phyloP scores from a whole-genome alignment of 2,113 vertebrate species.

The Sula dactylatra region DNA sequence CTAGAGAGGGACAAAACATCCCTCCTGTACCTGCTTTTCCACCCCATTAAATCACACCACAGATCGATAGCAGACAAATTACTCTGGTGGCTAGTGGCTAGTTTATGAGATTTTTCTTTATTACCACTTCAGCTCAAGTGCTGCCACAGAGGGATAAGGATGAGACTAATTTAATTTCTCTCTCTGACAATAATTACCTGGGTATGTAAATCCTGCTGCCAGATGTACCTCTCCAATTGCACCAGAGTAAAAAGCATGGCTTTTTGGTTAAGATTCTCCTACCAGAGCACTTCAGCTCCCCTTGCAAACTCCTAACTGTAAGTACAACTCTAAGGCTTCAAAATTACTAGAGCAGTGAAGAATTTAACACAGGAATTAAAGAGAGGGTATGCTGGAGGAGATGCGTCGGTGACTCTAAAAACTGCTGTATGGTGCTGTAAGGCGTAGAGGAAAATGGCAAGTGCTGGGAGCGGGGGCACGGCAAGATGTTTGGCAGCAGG shows the following conservation, averaged over 20 bases:
- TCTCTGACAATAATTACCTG: neutral
- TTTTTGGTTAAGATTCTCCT: neutral
- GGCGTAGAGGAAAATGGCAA: neutral
- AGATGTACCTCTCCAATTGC: neutral
- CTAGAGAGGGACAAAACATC: neutral
- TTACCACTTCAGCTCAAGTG: slow-evolving; percentile 6
- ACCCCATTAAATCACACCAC: neutral
- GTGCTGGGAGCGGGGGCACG: neutral
- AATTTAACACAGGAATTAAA: neutral
- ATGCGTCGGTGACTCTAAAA: neutral
- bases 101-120: slow-evolving; percentile 32
- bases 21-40: neutral
- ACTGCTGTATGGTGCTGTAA: neutral
- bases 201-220: neutral
- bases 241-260: neutral
- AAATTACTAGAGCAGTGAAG: neutral
- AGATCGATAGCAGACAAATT: slow-evolving; percentile 14
- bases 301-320: neutral
- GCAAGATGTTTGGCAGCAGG: neutral
- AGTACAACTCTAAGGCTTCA: neutral
- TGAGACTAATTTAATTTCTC: slow-evolving; percentile 6
- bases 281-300: neutral
- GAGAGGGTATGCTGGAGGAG: neutral
- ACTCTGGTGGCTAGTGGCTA: neutral
- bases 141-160: neutral